A percentile compares a stretch with the other conserved stretches of the same genome.
phyloP scores from a whole-genome alignment of 2,888 invertebrate genomes.

The Andrena marginata region DNA sequence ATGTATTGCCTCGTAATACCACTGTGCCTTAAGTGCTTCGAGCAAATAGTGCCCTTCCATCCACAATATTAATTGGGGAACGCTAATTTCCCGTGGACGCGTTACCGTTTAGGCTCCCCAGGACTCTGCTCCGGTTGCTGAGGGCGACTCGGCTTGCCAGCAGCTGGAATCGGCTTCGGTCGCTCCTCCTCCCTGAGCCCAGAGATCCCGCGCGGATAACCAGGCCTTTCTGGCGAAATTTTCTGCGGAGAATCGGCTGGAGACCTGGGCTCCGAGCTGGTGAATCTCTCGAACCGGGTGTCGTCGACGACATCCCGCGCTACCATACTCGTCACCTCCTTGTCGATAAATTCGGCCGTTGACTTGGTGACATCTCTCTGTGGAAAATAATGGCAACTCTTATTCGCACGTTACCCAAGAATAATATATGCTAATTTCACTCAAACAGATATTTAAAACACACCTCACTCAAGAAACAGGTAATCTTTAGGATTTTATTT shows the following conservation, averaged over 20 bases:
- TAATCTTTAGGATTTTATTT: no score
- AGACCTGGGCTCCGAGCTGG: conserved; percentile 56
- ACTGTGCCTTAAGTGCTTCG: neutral
- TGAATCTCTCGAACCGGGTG: conserved; percentile 73
- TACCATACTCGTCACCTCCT: conserved; percentile 80
- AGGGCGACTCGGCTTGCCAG: conserved; percentile 80
- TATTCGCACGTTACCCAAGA: no score
- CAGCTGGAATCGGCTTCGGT: conserved; percentile 77
- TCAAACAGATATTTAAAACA: neutral
- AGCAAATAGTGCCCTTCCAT: neutral
- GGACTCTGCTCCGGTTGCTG: conserved; percentile 70
- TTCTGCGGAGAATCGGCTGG: conserved; percentile 71
- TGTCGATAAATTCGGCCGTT: conserved; percentile 78
- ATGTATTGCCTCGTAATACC: neutral
- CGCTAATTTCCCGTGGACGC: neutral
- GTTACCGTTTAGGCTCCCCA: conserved; percentile 67
- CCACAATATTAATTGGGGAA: neutral
- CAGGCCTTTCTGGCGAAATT: conserved; percentile 75
- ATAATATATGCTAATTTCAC: no score
- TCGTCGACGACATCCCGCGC: conserved; percentile 80
- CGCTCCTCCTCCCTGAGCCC: conserved; percentile 80
- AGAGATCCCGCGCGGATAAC: conserved; percentile 79
- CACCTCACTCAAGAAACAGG: no score
- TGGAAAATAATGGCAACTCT: conserved; percentile 23
- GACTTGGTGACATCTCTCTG: conserved; percentile 82